Percentiles rank a stretch among this genome's conserved stretches.
These are phyloP conservation scores for Harpegnathos saltator DNA, from an alignment of 1,140 invertebrate genomes.

Conservation along the genomic window DNA sequence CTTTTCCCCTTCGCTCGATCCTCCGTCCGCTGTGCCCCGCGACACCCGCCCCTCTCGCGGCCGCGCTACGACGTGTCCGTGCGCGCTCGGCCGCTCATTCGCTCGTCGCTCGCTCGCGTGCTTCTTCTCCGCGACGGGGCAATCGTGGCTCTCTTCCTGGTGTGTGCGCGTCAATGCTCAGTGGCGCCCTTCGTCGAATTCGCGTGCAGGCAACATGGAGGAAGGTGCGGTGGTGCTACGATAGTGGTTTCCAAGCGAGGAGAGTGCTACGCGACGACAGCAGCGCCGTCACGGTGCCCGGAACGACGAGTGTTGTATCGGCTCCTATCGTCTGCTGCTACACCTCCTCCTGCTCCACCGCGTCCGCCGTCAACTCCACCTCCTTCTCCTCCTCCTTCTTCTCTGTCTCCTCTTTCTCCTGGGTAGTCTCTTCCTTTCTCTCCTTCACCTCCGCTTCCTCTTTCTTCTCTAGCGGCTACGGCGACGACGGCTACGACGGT, in stretches of 20 bases:
- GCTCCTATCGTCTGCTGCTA: conserved; percentile 63
- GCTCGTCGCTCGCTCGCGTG: neutral
- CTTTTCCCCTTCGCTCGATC: neutral
- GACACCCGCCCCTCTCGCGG: neutral
- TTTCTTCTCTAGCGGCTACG: conserved; percentile 1
- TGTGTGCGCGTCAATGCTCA: conserved; percentile 68
- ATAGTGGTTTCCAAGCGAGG: conserved; percentile 73
- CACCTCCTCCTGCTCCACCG: conserved; percentile 10
- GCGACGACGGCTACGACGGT: neutral
- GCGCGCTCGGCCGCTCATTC: conserved; percentile 9
- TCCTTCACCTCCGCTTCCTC: conserved; percentile 27
- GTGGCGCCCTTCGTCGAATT: conserved; percentile 65
- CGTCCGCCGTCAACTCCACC: neutral
- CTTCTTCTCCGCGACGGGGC: conserved; percentile 13
- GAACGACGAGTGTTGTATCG: conserved; percentile 63
- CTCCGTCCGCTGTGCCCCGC: conserved; percentile 15
- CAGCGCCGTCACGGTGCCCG: conserved; percentile 64
- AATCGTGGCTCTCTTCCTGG: conserved; percentile 37
- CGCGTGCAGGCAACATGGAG: conserved; percentile 72
- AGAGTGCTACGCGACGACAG: conserved; percentile 57
- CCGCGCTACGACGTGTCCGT: conserved; percentile 33
- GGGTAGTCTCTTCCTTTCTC: conserved; percentile 21
- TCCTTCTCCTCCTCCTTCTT: conserved; percentile 14
- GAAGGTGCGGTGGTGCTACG: conserved; percentile 75
- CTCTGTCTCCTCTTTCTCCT: conserved; percentile 19